Evolutionary conservation across 2,888 invertebrate species (phyloP), one percentile per base, ranked within the genome.

Genomic region (Phalangium opilio): DNA sequence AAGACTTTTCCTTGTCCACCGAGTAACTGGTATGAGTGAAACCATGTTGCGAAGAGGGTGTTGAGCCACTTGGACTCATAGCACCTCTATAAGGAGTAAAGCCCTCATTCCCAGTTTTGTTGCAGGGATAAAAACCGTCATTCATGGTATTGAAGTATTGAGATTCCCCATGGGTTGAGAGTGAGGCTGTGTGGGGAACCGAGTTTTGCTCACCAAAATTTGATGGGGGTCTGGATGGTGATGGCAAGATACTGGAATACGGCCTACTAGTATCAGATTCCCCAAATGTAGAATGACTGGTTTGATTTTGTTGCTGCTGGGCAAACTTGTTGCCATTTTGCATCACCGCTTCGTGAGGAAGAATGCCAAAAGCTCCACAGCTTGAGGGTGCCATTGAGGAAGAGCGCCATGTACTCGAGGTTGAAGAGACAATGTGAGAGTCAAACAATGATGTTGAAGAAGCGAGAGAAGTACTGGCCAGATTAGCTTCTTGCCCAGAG

Each of bases 311-410:
- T 14, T 34, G 44, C 41, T 50, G 53, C 35, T 41, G 42, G 45
- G 43, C 43, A 32, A 50, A 33, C 44, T 51, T 51, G n/a, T 53
- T 49, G 41, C 47, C 41, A 27, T 44, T 41, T 41, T 50, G 49
- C 27, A 56, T 44, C 3, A 57, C 53, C 36, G 57, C 52, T 48
- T 57, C 55, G 44, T 56, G 56, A 17, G 57, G 56, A 14, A 57
- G 41, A 8, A 56, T 51, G 2, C 56, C 57, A 51, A 57, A 57
- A 32, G 57, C 56, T 15, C 56, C 52, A 33, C 51, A 54, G 3
- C 53, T 36, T 20, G 53, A 49, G 17, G 55, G 51, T 35, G 55
- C 52, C 12, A 56, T 56, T 19, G 51, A 53, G 10, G 57, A 51
- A 38, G 54, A 53, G 11, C 56, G 49, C 57, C 57, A 57, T 20